phyloP scores from a whole-genome alignment of 2,113 vertebrate species.

The Mirza zaza region DNA sequence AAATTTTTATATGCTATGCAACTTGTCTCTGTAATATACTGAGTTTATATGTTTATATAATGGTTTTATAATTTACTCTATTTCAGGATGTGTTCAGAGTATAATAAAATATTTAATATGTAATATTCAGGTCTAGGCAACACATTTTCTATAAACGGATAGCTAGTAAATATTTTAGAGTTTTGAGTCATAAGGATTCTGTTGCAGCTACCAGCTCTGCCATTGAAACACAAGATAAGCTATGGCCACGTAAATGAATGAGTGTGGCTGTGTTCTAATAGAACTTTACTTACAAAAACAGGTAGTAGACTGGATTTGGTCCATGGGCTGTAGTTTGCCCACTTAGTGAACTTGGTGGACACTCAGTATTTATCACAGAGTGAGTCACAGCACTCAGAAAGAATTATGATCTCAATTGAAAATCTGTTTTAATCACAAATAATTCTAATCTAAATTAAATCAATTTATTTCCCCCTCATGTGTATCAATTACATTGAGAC shows the following conservation, averaged over 20 bases:
- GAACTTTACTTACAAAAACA: constrained; percentile 1
- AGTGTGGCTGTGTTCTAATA: neutral
- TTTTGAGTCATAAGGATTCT: neutral
- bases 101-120: constrained; percentile 54
- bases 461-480: neutral
- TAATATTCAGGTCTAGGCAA: constrained; percentile 10
- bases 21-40: constrained; percentile 30
- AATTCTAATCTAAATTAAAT: neutral
- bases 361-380: neutral
- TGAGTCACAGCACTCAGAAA: neutral
- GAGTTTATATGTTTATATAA: constrained; percentile 49
- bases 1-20: constrained; percentile 52
- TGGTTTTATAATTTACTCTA: constrained; percentile 55
- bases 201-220: neutral
- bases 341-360: neutral
- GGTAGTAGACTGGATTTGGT: neutral
- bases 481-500: neutral
- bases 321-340: neutral
- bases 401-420: neutral
- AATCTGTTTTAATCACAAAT: neutral
- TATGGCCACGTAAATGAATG: neutral
- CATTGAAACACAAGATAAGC: neutral
- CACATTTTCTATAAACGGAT: constrained; percentile 29
- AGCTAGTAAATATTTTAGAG: constrained; percentile 44
- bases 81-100: constrained; percentile 47